A percentile compares a stretch with the other conserved stretches of the same genome.
Evolutionary conservation across 2,797 vertebrate species (phyloP).

Genomic region (Ataeniobius toweri): DNA sequence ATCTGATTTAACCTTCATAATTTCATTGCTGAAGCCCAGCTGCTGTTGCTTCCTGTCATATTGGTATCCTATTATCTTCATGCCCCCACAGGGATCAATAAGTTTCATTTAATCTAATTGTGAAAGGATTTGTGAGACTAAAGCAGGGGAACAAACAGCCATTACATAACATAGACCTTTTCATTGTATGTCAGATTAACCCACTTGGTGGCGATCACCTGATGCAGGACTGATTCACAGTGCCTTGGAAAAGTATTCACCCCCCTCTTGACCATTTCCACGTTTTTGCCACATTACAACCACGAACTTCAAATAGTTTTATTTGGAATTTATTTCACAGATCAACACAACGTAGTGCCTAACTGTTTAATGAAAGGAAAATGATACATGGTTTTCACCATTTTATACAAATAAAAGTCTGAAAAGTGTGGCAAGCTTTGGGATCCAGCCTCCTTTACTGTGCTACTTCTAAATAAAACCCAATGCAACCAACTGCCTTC

Average conservation of each 20-base stretch:
- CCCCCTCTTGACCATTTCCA: background rate
- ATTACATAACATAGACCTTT: slow-evolving; percentile 33
- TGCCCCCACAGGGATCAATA: slow-evolving; percentile 37
- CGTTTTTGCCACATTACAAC: background rate
- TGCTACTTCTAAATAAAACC: too few species aligned
- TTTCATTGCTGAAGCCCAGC: background rate
- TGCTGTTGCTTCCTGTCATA: slow-evolving; percentile 3
- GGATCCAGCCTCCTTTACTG: too few species aligned
- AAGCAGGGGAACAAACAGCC: slow-evolving; percentile 28
- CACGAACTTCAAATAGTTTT: background rate
- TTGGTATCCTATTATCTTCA: slow-evolving; percentile 12
- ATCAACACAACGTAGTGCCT: background rate
- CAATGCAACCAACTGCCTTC: too few species aligned
- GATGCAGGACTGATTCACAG: background rate
- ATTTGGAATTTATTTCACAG: background rate
- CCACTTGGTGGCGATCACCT: background rate
- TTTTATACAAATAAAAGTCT: too few species aligned
- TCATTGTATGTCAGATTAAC: slow-evolving; percentile 35
- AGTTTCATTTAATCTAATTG: slow-evolving; percentile 53
- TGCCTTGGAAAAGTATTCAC: background rate
- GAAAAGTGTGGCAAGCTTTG: too few species aligned
- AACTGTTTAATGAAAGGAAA: too few species aligned
- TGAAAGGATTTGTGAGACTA: slow-evolving; percentile 38
- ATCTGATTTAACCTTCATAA: slow-evolving; percentile 2
- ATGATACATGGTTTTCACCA: too few species aligned